Percentiles rank a stretch among this genome's conserved stretches.
Conservation (phyloP, 2,113 vertebrate species). For the Budorcas taxicolor region DNA sequence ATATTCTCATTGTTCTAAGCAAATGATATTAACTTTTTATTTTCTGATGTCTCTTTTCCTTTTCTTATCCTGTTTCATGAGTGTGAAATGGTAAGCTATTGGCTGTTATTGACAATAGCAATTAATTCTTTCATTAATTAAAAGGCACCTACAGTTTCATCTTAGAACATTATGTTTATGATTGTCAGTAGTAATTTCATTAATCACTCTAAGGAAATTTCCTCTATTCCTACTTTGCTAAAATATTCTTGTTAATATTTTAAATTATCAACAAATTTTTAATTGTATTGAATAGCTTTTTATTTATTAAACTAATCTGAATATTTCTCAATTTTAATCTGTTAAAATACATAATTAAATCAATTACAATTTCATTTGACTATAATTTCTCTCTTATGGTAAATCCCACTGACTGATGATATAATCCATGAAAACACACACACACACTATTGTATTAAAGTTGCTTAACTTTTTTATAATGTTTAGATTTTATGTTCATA, state of each 20-base stretch:
- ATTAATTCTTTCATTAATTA: neutral
- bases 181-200: neutral
- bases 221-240: neutral
- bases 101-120: neutral
- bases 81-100: neutral
- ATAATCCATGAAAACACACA: neutral
- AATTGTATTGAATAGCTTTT: neutral
- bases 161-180: neutral
- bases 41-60: neutral
- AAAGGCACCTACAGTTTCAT: neutral
- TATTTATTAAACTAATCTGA: neutral
- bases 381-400: neutral
- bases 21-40: neutral
- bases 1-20: neutral
- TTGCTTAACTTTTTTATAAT: neutral
- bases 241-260: neutral
- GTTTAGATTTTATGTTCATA: neutral
- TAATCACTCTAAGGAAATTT: neutral
- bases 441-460: neutral
- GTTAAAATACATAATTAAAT: neutral
- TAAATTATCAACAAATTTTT: neutral
- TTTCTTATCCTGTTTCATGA: neutral
- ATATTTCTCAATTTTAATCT: neutral
- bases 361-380: neutral
- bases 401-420: neutral